Evolutionary conservation across 1,140 invertebrate genomes (phyloP), one percentile per base, ranked within the genome.

Genomic region (Luehdorfia chinensis): DNA sequence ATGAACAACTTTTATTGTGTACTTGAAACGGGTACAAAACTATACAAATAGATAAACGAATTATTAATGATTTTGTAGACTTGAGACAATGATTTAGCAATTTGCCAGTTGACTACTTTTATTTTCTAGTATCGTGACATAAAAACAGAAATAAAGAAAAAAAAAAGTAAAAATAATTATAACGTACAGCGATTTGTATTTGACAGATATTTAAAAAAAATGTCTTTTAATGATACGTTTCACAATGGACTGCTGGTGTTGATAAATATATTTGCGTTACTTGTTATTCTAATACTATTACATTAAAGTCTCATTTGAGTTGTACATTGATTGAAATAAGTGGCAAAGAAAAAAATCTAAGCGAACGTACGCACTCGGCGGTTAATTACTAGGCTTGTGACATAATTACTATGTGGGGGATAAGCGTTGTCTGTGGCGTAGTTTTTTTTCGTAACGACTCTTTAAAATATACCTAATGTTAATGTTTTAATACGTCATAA

Each of bases 371-470:
- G 66, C 57, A 58, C 49, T 57, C 47, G 59, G 41, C 14, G 15
- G 27, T 58, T 80, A 77, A 77, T 80, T 75, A 65, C 57, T 62
- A 51, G 59, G 46, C 74, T 47, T 64, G 55, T 66, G 74, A 80
- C 72, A 75, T 75, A 80, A 77, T 80, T 77, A 72, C 74, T 55
- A 39, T 37, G 49, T 41, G 45, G 37, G n/a, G 46, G 49, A 54
- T 56, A 53, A 56, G 41, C 25, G 4, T 31, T 51, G 49, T 59
- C 53, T 55, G 50, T 53, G 56, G 36, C 43, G 39, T 47, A 47
- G 48, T 60, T 58, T 69, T 69, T 59, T 56, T 57, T 55, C 52
- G 30, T 50, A 47, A n/a, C n/a, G n/a, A n/a, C n/a, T n/a, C n/a
- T n/a, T n/a, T n/a, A n/a, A n/a, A n/a, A n/a, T n/a, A n/a, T n/a